These are phyloP conservation scores for Equus przewalskii DNA, from an alignment of 2,113 vertebrate genomes.

Conservation along the genomic window DNA sequence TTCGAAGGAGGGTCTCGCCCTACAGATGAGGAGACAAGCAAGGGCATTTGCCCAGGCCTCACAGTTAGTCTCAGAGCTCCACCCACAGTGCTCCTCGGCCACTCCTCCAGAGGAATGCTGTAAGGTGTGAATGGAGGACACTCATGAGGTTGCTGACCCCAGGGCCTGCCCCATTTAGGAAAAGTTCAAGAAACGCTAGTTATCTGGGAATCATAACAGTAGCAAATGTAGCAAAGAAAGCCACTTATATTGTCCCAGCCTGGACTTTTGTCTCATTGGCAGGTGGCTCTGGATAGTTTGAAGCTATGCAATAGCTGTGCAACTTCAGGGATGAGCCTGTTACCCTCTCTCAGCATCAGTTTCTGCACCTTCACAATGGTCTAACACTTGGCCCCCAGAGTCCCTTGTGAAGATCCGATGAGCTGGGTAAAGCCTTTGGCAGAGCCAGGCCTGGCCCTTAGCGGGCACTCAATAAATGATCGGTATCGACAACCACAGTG, in stretches of 20 bases:
- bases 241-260: background rate
- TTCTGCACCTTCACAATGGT: background rate
- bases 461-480: background rate
- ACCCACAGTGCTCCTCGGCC: background rate
- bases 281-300: background rate
- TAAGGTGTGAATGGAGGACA: background rate
- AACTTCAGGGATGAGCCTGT: background rate
- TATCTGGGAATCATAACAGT: background rate
- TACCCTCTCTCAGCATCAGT: background rate
- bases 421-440: constrained; percentile 1
- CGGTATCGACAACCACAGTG: background rate
- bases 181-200: background rate
- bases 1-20: background rate
- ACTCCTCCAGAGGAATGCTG: background rate
- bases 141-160: background rate
- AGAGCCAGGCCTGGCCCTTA: background rate
- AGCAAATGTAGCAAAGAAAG: background rate
- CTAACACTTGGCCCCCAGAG: background rate
- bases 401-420: background rate
- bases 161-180: background rate
- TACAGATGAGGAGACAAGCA: background rate
- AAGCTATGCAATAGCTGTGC: background rate
- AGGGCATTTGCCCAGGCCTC: background rate
- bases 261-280: background rate
- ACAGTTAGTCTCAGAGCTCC: no score